Conservation (phyloP, 2,113 vertebrate species). For the Podarcis raffonei region DNA sequence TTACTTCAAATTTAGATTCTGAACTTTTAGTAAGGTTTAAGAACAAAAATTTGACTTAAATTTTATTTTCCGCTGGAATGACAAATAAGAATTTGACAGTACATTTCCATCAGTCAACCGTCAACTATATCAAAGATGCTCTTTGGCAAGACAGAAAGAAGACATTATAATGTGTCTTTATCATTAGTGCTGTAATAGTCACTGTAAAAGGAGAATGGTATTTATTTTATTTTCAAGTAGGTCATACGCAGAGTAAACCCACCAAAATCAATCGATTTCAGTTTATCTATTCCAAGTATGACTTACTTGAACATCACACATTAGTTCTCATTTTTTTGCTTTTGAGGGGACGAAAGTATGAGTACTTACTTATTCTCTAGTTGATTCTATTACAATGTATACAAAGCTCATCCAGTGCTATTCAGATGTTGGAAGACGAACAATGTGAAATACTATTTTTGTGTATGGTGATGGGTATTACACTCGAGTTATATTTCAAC, state of each 20-base stretch:
- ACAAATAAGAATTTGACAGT: constrained; percentile 59
- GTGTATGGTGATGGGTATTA: constrained; percentile 30
- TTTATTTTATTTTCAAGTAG: neutral
- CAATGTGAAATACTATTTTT: constrained; percentile 28
- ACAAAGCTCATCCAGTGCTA: constrained; percentile 18
- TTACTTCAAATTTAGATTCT: neutral
- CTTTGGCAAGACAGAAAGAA: constrained; percentile 1
- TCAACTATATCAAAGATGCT: constrained; percentile 52
- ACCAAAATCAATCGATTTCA: too few relatives aligned
- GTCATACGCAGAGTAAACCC: too few relatives aligned
- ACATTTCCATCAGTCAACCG: constrained; percentile 62
- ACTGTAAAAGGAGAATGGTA: neutral
- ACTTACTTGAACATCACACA: too few relatives aligned
- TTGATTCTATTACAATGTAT: constrained; percentile 12
- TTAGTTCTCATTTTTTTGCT: neutral
- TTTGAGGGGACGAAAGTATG: neutral
- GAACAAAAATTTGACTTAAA: constrained; percentile 34
- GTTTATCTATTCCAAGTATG: too few relatives aligned
- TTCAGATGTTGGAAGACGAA: constrained; percentile 19
- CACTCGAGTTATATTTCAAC: constrained; percentile 24
- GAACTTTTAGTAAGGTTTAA: constrained; percentile 47
- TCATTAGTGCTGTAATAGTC: constrained; percentile 27
- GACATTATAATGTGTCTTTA: constrained; percentile 55
- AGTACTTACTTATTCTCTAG: neutral
- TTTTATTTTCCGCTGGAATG: constrained; percentile 57